Percentiles rank a stretch among this genome's conserved stretches.
These are phyloP conservation scores for Galerucella calmariensis DNA, from an alignment of 2,888 invertebrate species.

Conservation along the genomic window DNA sequence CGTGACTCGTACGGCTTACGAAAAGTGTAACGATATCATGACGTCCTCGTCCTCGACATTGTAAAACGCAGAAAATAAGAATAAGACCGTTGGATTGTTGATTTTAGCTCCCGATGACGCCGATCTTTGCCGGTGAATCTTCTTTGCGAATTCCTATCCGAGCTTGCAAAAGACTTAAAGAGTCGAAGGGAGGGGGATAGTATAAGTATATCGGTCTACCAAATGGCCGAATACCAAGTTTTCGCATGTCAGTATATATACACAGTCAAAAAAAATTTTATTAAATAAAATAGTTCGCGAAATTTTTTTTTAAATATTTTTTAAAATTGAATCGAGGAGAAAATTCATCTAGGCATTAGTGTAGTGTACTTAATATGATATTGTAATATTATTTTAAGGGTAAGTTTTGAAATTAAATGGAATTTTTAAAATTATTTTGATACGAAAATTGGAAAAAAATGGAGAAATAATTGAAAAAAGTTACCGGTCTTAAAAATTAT, in stretches of 20 bases:
- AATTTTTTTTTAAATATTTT: neutral
- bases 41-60: conserved; percentile 33
- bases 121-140: conserved; percentile 32
- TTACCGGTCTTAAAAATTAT: too few relatives aligned
- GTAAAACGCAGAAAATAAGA: conserved; percentile 23
- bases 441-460: too few relatives aligned
- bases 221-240: conserved; percentile 54
- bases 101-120: conserved; percentile 29
- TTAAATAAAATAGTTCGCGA: conserved; percentile 16
- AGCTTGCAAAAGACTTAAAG: conserved; percentile 34
- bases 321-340: neutral
- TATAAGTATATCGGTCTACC: conserved; percentile 60
- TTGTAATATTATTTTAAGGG: neutral
- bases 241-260: conserved; percentile 50
- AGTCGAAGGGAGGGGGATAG: conserved; percentile 54
- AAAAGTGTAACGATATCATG: conserved; percentile 29
- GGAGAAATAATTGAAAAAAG: too few relatives aligned
- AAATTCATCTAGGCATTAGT: neutral
- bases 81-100: conserved; percentile 28
- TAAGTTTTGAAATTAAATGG: neutral
- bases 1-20: neutral
- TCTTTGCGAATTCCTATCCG: conserved; percentile 48
- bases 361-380: neutral
- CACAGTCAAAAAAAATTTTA: conserved; percentile 50
- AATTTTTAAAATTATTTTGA: too few relatives aligned